Percentiles rank a stretch among this genome's conserved stretches.
phyloP scores from a whole-genome alignment of 2,113 vertebrate genomes.

The Origma solitaria region DNA sequence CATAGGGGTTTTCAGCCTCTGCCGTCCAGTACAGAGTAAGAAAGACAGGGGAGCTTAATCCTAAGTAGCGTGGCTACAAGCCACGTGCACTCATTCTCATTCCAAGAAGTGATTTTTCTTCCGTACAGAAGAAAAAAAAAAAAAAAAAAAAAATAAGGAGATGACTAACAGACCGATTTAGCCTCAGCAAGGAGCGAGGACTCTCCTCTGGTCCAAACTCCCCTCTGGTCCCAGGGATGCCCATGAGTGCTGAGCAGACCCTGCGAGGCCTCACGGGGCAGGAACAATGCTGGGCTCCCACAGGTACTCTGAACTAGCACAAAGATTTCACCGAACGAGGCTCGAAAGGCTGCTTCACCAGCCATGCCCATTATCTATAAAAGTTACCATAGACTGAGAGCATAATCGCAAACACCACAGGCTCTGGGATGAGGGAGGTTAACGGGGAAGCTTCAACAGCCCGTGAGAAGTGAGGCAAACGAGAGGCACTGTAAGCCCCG shows the following conservation, averaged over 20 bases:
- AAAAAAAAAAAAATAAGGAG: neutral
- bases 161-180: neutral
- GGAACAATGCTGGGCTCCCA: neutral
- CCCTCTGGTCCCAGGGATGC: neutral
- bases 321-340: neutral
- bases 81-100: fast-evolving
- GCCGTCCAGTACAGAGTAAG: neutral
- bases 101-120: neutral
- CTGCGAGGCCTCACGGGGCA: neutral
- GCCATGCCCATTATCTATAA: fast-evolving
- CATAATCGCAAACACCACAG: fast-evolving
- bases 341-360: neutral
- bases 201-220: neutral
- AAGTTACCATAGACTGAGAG: fast-evolving
- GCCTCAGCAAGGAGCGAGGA: neutral
- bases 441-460: neutral
- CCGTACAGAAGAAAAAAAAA: neutral
- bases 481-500: neutral
- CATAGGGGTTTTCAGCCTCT: neutral
- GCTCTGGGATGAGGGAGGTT: too few species aligned
- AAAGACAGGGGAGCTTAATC: neutral
- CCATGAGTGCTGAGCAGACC: fast-evolving
- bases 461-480: neutral
- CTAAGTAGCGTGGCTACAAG: neutral
- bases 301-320: neutral